phyloP scores from a whole-genome alignment of 2,797 vertebrate genomes.

The Ptychobarbus kaznakovi region DNA sequence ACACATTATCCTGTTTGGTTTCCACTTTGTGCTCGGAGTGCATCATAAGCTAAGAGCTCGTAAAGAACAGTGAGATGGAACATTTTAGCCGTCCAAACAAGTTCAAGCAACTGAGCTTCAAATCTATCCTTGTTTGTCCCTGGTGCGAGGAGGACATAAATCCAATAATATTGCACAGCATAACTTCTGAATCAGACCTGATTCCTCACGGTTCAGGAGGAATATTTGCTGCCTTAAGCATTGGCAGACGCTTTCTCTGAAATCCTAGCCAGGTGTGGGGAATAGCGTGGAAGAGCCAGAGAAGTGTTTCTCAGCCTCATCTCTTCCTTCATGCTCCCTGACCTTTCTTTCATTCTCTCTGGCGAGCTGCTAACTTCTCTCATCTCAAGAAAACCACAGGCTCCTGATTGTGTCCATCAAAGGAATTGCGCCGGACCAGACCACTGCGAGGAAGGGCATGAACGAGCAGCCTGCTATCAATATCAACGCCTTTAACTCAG shows the following conservation, averaged over 20 bases:
- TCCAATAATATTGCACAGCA: constrained; percentile 28
- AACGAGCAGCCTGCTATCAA: constrained; percentile 22
- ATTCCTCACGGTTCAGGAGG: constrained; percentile 35
- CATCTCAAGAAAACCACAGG: constrained; percentile 46
- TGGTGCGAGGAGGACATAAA: constrained; percentile 16
- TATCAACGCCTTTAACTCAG: constrained; percentile 26
- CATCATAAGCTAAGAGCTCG: not conserved
- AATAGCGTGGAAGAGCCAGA: constrained; percentile 27
- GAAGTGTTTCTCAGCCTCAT: constrained; percentile 10
- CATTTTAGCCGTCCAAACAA: not conserved
- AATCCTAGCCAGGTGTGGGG: constrained; percentile 26
- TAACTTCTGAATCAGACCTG: constrained; percentile 37
- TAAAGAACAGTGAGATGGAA: constrained; percentile 7
- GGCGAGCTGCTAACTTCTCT: constrained; percentile 31
- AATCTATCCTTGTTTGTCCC: constrained; percentile 13
- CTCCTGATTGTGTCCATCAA: constrained; percentile 26
- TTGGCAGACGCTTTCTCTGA: constrained; percentile 20
- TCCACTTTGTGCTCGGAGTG: not conserved
- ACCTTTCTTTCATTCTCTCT: constrained; percentile 30
- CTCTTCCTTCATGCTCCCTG: not conserved
- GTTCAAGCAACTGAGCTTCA: not conserved
- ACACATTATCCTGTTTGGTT: constrained; percentile 16
- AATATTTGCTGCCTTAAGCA: constrained; percentile 35
- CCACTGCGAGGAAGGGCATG: not conserved
- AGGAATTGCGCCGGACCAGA: constrained; percentile 6